Percentiles rank a stretch among this genome's conserved stretches.
These are phyloP conservation scores for Drosophila dives DNA, from an alignment of 2,888 invertebrate species.

Conservation along the genomic window DNA sequence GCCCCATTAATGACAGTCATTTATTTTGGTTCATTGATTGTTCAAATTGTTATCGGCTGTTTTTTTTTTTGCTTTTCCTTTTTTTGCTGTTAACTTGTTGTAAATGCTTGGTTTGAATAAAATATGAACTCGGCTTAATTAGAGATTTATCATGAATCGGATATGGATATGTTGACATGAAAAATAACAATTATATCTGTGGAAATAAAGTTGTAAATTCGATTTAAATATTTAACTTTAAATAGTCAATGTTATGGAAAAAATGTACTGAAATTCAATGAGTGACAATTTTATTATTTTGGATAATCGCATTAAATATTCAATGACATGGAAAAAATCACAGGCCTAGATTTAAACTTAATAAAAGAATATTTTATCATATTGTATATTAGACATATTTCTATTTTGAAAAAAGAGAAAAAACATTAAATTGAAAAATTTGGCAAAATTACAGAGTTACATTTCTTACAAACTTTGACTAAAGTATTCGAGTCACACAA, in stretches of 20 bases:
- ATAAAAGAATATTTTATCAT: not conserved
- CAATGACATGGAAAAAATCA: not conserved
- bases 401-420: not conserved
- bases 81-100: constrained; percentile 48
- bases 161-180: constrained; percentile 5
- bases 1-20: constrained; percentile 64
- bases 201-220: constrained; percentile 2
- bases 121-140: constrained; percentile 14
- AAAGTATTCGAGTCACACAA: not conserved
- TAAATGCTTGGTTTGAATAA: constrained; percentile 20
- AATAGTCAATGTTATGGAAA: not conserved
- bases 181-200: constrained; percentile 12
- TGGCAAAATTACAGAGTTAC: not conserved
- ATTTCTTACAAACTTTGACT: not conserved
- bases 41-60: constrained; percentile 14
- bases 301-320: not conserved
- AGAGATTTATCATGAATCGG: constrained; percentile 25
- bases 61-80: constrained; percentile 10
- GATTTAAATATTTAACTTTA: not conserved
- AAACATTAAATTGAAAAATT: not conserved
- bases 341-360: not conserved
- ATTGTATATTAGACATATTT: not conserved
- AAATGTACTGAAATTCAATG: not conserved
- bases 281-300: not conserved
- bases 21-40: constrained; percentile 68